Conservation (phyloP, 2,888 invertebrate genomes). For the Notodonta dromedarius region DNA sequence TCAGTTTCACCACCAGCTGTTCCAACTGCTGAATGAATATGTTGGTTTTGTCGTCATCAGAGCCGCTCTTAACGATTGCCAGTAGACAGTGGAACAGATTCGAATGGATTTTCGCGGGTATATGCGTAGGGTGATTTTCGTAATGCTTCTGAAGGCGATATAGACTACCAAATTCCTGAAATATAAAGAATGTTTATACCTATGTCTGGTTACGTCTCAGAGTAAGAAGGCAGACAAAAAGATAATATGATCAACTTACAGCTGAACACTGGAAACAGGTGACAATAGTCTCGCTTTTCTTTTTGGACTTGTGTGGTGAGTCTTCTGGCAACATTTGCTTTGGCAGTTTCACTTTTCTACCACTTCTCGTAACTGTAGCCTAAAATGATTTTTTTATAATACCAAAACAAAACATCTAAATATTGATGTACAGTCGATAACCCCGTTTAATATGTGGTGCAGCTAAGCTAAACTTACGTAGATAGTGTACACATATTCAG, state of each 20-base stretch:
- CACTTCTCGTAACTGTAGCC: conserved; percentile 73
- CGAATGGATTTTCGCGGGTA: conserved; percentile 67
- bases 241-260: conserved; percentile 63
- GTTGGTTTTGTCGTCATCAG: conserved; percentile 60
- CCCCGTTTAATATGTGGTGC: no score
- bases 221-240: background rate
- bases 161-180: conserved; percentile 71
- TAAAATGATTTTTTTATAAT: conserved; percentile 34
- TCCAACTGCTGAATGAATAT: conserved; percentile 73
- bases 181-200: conserved; percentile 4
- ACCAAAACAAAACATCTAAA: background rate
- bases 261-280: conserved; percentile 69
- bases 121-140: conserved; percentile 69
- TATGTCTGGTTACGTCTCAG: background rate
- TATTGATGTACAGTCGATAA: no score
- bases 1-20: conserved; percentile 65
- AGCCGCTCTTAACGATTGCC: conserved; percentile 65
- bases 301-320: conserved; percentile 59
- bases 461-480: no score
- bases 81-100: conserved; percentile 73
- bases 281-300: conserved; percentile 54
- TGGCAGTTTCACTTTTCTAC: conserved; percentile 70
- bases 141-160: conserved; percentile 75
- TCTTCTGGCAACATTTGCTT: conserved; percentile 61
- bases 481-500: no score